These are phyloP conservation scores for Rhaphigaster nebulosa DNA, from an alignment of 2,888 invertebrate genomes.

Conservation along the genomic window DNA sequence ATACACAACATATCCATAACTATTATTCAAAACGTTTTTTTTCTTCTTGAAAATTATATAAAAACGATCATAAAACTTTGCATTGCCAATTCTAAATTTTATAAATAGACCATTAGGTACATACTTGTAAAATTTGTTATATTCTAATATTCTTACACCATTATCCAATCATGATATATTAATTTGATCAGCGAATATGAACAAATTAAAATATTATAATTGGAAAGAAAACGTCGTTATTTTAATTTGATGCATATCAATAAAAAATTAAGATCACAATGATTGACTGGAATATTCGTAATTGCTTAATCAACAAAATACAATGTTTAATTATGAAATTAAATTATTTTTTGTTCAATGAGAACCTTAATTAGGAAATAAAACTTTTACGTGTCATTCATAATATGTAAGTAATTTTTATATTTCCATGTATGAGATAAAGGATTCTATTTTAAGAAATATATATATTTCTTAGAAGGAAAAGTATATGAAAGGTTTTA, in stretches of 20 bases:
- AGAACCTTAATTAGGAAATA: no score
- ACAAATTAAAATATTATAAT: slow-evolving; percentile 14
- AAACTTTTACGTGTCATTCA: neutral
- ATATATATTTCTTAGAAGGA: neutral
- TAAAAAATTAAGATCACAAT: neutral
- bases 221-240: neutral
- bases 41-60: no score
- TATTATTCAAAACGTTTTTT: no score
- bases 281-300: neutral
- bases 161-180: neutral
- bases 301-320: neutral
- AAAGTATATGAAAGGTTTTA: neutral
- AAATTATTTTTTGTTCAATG: neutral
- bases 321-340: neutral
- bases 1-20: neutral
- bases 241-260: neutral
- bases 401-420: no score
- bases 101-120: neutral
- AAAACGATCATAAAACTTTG: no score
- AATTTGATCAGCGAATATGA: neutral
- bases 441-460: neutral
- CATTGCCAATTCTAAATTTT: neutral
- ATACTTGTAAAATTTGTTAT: neutral
- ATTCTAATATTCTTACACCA: neutral
- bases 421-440: no score